Evolutionary conservation across 2,797 vertebrate species (phyloP).

Genomic region (Chloroceryle inda): DNA sequence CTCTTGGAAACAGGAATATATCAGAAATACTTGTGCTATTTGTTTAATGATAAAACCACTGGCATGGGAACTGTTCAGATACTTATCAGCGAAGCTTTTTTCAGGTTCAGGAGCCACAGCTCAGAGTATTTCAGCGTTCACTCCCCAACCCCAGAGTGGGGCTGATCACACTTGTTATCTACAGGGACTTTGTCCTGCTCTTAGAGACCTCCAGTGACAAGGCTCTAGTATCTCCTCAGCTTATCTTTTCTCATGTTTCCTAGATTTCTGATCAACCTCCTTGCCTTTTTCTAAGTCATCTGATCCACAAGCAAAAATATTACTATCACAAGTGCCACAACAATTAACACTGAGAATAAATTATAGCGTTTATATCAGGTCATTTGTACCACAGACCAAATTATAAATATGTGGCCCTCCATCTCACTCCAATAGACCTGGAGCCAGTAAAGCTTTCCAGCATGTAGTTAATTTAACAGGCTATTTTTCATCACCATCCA

Average conservation of each 20-base stretch:
- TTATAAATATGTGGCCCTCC: neutral
- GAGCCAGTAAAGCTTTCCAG: neutral
- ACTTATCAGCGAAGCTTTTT: neutral
- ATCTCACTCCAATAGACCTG: neutral
- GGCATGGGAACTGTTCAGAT: neutral
- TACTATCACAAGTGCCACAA: neutral
- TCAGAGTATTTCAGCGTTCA: neutral
- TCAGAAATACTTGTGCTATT: neutral
- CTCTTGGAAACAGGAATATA: neutral
- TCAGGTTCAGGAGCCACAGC: neutral
- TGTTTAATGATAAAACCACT: neutral
- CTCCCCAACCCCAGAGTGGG: neutral
- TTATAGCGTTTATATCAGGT: neutral
- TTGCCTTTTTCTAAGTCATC: neutral
- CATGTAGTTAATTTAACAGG: neutral
- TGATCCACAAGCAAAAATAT: rapidly evolving
- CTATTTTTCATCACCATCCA: slow-evolving; percentile 13
- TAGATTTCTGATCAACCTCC: neutral
- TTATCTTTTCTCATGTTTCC: neutral
- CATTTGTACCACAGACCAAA: neutral
- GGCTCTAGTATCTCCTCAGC: neutral
- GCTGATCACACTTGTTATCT: neutral
- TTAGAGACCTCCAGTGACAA: neutral
- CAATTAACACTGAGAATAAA: neutral
- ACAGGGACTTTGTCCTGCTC: neutral